A percentile compares a stretch with the other conserved stretches of the same genome.
phyloP scores from a whole-genome alignment of 2,113 vertebrate genomes.

The Glareola pratincola region DNA sequence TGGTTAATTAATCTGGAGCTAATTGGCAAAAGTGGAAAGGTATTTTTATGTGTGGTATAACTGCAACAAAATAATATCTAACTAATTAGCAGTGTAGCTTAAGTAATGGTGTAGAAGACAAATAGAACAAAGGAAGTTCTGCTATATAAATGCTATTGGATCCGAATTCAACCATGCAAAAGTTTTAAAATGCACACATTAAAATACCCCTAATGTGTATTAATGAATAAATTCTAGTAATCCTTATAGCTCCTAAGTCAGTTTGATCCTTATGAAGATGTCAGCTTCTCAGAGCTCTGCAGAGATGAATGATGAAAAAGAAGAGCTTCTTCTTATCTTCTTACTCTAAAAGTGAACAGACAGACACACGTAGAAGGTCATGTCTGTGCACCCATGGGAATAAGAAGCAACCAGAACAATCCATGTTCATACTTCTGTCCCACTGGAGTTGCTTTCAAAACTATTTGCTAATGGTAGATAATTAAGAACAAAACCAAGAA shows the following conservation, averaged over 20 bases:
- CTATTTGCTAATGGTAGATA: background rate
- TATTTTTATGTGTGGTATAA: background rate
- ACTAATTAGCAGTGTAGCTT: background rate
- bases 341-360: background rate
- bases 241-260: background rate
- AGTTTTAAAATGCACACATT: background rate
- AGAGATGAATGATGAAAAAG: background rate
- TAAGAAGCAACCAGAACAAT: background rate
- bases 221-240: background rate
- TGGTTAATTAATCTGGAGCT: slow-evolving; percentile 7
- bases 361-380: background rate
- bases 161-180: background rate
- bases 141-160: background rate
- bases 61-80: background rate
- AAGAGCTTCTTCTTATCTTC: background rate
- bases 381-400: background rate
- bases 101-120: background rate
- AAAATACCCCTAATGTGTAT: background rate
- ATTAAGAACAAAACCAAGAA: background rate
- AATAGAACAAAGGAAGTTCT: background rate
- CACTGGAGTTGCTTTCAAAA: background rate
- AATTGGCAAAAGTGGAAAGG: background rate
- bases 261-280: background rate
- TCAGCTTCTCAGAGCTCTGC: background rate
- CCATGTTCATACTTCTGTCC: background rate